phyloP scores from a whole-genome alignment of 2,113 vertebrate species.

The Uropsilus gracilis region DNA sequence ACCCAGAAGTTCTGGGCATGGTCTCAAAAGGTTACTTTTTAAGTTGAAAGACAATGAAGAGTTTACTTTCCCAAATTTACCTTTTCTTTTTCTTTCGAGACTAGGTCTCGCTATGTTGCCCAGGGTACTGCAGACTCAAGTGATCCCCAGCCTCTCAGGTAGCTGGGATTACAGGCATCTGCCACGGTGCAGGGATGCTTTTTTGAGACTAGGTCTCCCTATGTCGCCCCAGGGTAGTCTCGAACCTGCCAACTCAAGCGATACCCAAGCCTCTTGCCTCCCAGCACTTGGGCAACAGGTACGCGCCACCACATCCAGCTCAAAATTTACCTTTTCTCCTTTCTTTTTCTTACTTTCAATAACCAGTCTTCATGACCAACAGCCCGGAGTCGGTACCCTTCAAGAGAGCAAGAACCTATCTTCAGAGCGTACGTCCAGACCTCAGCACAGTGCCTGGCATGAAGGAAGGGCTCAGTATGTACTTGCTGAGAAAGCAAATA shows the following conservation, averaged over 20 bases:
- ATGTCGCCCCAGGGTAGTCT: too few species aligned
- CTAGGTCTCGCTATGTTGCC: too few species aligned
- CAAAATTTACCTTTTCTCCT: background rate
- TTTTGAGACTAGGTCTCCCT: too few species aligned
- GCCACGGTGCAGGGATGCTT: too few species aligned
- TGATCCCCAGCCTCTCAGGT: too few species aligned
- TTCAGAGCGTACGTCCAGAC: background rate
- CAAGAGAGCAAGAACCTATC: background rate
- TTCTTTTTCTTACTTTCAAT: background rate
- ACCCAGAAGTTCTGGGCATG: background rate
- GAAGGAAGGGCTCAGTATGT: background rate
- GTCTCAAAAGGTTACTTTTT: background rate
- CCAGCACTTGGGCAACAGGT: too few species aligned
- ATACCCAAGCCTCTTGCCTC: too few species aligned
- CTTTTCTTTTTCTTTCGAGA: slow-evolving; percentile 8
- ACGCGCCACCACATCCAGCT: too few species aligned
- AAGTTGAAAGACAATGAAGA: background rate
- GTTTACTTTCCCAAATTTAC: slow-evolving; percentile 28
- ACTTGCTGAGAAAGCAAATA: background rate
- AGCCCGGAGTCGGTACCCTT: background rate
- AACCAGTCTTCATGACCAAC: background rate
- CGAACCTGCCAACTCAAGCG: too few species aligned
- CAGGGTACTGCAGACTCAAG: too few species aligned
- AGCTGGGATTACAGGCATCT: too few species aligned
- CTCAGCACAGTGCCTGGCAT: background rate